Evolutionary conservation across 1,140 invertebrate genomes (phyloP).

Genomic region (Varroa destructor): DNA sequence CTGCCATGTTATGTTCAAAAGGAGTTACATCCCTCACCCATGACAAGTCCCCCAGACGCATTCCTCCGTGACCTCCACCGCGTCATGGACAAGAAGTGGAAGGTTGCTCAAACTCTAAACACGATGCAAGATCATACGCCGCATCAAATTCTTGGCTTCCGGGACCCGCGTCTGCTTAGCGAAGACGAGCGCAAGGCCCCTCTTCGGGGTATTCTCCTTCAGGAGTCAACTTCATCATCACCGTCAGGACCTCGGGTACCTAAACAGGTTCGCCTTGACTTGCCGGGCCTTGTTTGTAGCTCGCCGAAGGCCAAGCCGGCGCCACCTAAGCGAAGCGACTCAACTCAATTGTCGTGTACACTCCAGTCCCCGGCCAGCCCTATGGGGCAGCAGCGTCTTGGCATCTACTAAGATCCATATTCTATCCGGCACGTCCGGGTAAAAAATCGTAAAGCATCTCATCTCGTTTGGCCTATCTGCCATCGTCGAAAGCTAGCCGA

Average conservation of each 20-base stretch:
- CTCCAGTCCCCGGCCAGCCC: slow-evolving; percentile 22
- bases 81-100: slow-evolving; percentile 86
- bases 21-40: slow-evolving; percentile 1
- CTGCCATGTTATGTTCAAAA: not conserved
- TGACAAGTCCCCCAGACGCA: slow-evolving; percentile 57
- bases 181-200: slow-evolving; percentile 23
- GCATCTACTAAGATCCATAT: not conserved
- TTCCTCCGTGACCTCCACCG: slow-evolving; percentile 73
- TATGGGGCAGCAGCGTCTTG: slow-evolving; percentile 16
- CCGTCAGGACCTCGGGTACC: slow-evolving; percentile 47
- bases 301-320: slow-evolving; percentile 51
- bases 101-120: slow-evolving; percentile 71
- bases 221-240: slow-evolving; percentile 43
- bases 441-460: too few species aligned
- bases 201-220: slow-evolving; percentile 48
- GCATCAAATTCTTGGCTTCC: slow-evolving; percentile 74
- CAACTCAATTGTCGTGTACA: slow-evolving; percentile 51
- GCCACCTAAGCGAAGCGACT: slow-evolving; percentile 61
- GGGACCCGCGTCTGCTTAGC: slow-evolving; percentile 40
- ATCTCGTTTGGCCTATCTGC: too few species aligned
- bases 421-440: too few species aligned
- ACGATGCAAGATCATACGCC: slow-evolving; percentile 65
- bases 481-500: too few species aligned
- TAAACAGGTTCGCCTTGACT: slow-evolving; percentile 35
- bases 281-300: slow-evolving; percentile 8